These are phyloP conservation scores for Penaeus indicus DNA, from an alignment of 1,140 invertebrate genomes.

Conservation along the genomic window DNA sequence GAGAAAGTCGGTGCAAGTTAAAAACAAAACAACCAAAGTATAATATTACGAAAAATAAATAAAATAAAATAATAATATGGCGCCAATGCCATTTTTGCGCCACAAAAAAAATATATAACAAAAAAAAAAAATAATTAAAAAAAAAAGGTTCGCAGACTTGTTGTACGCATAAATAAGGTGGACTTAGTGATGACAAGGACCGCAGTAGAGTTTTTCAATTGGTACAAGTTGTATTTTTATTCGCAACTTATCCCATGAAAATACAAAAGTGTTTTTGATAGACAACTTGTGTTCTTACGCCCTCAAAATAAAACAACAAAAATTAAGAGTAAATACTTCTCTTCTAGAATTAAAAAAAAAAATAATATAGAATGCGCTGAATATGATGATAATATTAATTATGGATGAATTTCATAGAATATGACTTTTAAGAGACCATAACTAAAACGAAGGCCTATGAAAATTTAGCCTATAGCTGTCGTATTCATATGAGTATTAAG, in stretches of 20 bases:
- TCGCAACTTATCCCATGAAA: constrained; percentile 64
- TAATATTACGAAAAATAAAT: constrained; percentile 29
- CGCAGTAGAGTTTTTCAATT: constrained; percentile 58
- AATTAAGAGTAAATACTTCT: too few species aligned
- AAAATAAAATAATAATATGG: constrained; percentile 41
- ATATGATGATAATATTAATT: too few species aligned
- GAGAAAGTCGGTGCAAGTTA: constrained; percentile 8
- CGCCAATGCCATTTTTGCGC: constrained; percentile 33
- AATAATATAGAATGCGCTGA: too few species aligned
- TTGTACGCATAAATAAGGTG: constrained; percentile 33
- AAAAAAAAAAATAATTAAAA: neutral
- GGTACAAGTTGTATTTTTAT: constrained; percentile 65
- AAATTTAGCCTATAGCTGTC: too few species aligned
- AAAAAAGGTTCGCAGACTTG: constrained; percentile 15
- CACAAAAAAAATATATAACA: neutral
- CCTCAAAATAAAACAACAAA: neutral
- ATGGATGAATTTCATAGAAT: too few species aligned
- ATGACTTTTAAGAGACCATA: too few species aligned
- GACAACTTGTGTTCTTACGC: constrained; percentile 36
- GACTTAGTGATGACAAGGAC: constrained; percentile 40
- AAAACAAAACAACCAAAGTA: constrained; percentile 3
- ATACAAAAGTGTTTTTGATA: constrained; percentile 65
- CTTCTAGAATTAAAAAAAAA: too few species aligned
- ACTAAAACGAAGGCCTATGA: too few species aligned
- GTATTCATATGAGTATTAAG: too few species aligned